Percentiles rank a stretch among this genome's conserved stretches.
Evolutionary conservation across 2,797 vertebrate genomes (phyloP).

Genomic region (Dipus sagitta): DNA sequence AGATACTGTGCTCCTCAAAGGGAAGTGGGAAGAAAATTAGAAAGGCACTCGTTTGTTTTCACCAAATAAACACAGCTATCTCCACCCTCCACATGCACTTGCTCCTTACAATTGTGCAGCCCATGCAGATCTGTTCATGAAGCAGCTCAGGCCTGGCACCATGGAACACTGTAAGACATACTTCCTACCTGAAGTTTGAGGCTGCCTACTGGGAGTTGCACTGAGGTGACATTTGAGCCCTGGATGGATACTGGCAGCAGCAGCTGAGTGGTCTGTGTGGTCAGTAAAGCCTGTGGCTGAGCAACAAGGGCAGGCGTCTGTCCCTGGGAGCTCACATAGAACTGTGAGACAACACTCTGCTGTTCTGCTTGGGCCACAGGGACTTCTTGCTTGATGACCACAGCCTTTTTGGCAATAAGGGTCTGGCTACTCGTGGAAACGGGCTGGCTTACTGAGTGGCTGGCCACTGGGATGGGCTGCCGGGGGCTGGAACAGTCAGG

Average conservation of each 20-base stretch:
- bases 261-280: constrained; percentile 90
- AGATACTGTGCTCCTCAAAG: not conserved
- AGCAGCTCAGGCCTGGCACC: not conserved
- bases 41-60: not conserved
- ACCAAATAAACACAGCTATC: not conserved
- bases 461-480: constrained; percentile 74
- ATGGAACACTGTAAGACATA: not conserved
- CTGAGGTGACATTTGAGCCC: constrained; percentile 87
- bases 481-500: constrained; percentile 85
- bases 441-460: constrained; percentile 84
- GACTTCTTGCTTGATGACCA: constrained; percentile 92
- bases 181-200: constrained; percentile 91
- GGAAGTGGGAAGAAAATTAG: not conserved
- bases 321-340: constrained; percentile 89
- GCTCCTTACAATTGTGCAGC: not conserved
- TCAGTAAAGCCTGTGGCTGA: constrained; percentile 90
- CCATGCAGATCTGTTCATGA: not conserved
- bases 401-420: constrained; percentile 87
- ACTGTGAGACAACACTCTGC: constrained; percentile 86
- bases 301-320: constrained; percentile 89
- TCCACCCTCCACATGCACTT: too few species aligned
- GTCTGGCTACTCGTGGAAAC: constrained; percentile 85
- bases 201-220: constrained; percentile 90
- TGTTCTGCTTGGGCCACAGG: constrained; percentile 86
- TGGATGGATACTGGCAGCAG: constrained; percentile 93